Conservation (phyloP, 2,888 invertebrate species). For the Trachelus iudaicus region DNA sequence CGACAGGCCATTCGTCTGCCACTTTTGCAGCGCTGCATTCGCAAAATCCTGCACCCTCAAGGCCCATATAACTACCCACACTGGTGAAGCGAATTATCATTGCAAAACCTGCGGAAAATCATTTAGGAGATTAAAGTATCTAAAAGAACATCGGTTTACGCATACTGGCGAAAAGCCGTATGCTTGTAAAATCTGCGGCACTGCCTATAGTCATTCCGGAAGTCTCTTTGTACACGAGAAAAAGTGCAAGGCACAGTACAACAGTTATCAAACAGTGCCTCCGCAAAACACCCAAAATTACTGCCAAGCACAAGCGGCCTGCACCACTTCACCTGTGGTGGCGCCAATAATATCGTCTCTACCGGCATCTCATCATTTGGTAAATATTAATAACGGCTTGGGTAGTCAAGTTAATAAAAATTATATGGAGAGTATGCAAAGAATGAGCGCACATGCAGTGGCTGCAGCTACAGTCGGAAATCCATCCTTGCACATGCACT, state of each 20-base stretch:
- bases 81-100: slow-evolving; percentile 60
- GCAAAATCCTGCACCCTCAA: slow-evolving; percentile 59
- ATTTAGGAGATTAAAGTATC: slow-evolving; percentile 53
- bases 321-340: slow-evolving; percentile 15
- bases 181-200: slow-evolving; percentile 57
- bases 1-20: slow-evolving; percentile 57
- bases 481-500: slow-evolving; percentile 32
- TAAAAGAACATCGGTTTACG: slow-evolving; percentile 56
- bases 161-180: slow-evolving; percentile 60
- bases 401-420: slow-evolving; percentile 30
- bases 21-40: slow-evolving; percentile 58
- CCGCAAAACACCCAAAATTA: slow-evolving; percentile 32
- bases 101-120: slow-evolving; percentile 61
- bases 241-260: slow-evolving; percentile 39
- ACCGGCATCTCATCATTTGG: slow-evolving; percentile 32
- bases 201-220: slow-evolving; percentile 58
- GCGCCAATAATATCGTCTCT: slow-evolving; percentile 38
- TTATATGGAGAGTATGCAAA: slow-evolving; percentile 34
- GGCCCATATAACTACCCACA: slow-evolving; percentile 59
- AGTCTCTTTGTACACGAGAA: slow-evolving; percentile 59
- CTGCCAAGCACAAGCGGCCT: slow-evolving; percentile 18
- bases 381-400: slow-evolving; percentile 25
- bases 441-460: slow-evolving; percentile 26
- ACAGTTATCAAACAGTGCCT: slow-evolving; percentile 25
- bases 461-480: slow-evolving; percentile 19